Percentiles rank a stretch among this genome's conserved stretches.
These are phyloP conservation scores for Trichonephila clavata DNA, from an alignment of 1,140 invertebrate genomes.

Conservation along the genomic window DNA sequence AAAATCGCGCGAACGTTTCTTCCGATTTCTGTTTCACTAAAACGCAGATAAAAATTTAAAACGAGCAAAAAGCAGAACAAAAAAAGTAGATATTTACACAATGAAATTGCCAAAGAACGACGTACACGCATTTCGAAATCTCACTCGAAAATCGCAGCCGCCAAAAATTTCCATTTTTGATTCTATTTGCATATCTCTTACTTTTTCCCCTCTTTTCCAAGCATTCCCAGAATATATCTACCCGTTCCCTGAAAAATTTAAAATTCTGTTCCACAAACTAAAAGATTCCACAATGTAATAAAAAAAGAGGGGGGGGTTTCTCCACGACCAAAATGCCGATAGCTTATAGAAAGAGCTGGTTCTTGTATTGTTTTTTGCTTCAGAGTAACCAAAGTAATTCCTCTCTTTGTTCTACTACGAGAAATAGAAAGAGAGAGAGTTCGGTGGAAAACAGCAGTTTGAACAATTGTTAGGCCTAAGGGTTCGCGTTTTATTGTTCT, in stretches of 20 bases:
- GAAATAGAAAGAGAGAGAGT: neutral
- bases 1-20: neutral
- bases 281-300: slow-evolving; percentile 74
- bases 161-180: slow-evolving; percentile 67
- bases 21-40: slow-evolving; percentile 15
- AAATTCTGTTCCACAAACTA: slow-evolving; percentile 62
- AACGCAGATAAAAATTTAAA: slow-evolving; percentile 63
- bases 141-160: slow-evolving; percentile 59
- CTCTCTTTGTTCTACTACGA: slow-evolving; percentile 31
- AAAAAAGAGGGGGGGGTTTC: slow-evolving; percentile 25
- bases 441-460: slow-evolving; percentile 56
- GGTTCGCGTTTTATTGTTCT: slow-evolving; percentile 34
- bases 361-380: slow-evolving; percentile 54
- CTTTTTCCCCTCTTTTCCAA: neutral
- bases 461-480: slow-evolving; percentile 69
- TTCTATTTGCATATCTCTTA: slow-evolving; percentile 70
- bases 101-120: slow-evolving; percentile 71
- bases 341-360: slow-evolving; percentile 56
- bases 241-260: slow-evolving; percentile 49
- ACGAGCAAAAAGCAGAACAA: slow-evolving; percentile 35
- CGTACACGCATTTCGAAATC: slow-evolving; percentile 50
- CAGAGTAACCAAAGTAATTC: slow-evolving; percentile 70
- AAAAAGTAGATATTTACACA: slow-evolving; percentile 65
- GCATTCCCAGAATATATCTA: slow-evolving; percentile 55
- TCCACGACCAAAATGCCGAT: slow-evolving; percentile 34